Base-by-base conservation (phyloP, 2,888 invertebrate species). In the Dryococelus australis region DNA sequence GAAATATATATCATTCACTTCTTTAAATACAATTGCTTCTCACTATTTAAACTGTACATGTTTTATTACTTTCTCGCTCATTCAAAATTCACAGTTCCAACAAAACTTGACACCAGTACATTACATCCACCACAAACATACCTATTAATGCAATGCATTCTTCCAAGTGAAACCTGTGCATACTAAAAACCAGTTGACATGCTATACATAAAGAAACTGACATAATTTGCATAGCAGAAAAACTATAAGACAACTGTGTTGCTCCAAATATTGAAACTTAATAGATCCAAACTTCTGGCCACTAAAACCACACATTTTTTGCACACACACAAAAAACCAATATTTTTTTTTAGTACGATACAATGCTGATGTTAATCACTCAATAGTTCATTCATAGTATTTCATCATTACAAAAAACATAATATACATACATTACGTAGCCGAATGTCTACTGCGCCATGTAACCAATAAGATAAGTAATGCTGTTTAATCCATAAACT, bases 1-100 rank as follows among this genome's bases (percentile, higher is more conserved):
- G 65, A 65, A 65, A 65, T 65, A 65, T 65, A 65, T n/a, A 65
- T 65, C 65, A 65, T 65, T 65, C 65, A 65, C n/a, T 65, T 65
- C 65, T 8, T 65, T 65, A 65, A 65, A 65, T 65, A 65, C 65
- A 65, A 65, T 65, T 65, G 65, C 65, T 65, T 65, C 65, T 65
- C n/a, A 65, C 65, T 65, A 65, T 65, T 65, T 65, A 20, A 65
- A 65, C 65, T 65, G 65, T 65, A 65, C 65, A 65, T n/a, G 16
- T 65, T 65, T n/a, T 0, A n/a, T 24, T 65, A 65, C 65, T 24
- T 20, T 8, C n/a, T 20, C 8, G 8, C 20, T 65, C 24, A 65
- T 2, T 16, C 65, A 24, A 65, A 65, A 65, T 24, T 24, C 5
- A 65, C 65, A 65, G 20, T 65, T 65, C 65, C 65, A 65, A 65